These are phyloP conservation scores for Germaria angustata DNA, from an alignment of 2,888 invertebrate genomes.

Conservation along the genomic window DNA sequence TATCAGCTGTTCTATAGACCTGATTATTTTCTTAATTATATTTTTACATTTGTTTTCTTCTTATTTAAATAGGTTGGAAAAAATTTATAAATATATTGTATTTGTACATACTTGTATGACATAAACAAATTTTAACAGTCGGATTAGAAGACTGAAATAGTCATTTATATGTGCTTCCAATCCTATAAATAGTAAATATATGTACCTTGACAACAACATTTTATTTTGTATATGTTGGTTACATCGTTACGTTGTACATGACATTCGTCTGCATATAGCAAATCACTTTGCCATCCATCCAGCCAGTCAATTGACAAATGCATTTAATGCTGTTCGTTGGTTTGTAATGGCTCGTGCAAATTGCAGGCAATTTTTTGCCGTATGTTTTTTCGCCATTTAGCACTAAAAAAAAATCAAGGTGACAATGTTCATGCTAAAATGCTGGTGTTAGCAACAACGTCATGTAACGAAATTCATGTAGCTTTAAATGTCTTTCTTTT, in stretches of 20 bases:
- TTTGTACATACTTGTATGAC: too few relatives aligned
- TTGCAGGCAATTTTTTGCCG: constrained; percentile 29
- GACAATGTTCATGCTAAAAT: constrained; percentile 47
- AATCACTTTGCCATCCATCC: constrained; percentile 33
- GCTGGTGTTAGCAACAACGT: constrained; percentile 6
- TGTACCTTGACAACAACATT: background rate
- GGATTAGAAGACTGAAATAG: too few relatives aligned
- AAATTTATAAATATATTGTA: too few relatives aligned
- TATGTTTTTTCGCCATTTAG: background rate
- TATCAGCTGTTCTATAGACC: too few relatives aligned
- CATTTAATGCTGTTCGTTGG: constrained; percentile 18
- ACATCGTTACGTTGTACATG: constrained; percentile 17
- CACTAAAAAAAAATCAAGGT: constrained; percentile 43
- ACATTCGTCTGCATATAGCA: constrained; percentile 34
- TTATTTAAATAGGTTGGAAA: too few relatives aligned
- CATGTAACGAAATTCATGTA: constrained; percentile 8
- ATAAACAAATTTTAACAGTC: too few relatives aligned
- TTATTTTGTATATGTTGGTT: constrained; percentile 15
- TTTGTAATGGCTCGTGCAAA: constrained; percentile 57
- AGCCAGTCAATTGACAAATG: constrained; percentile 25
- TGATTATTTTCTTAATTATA: too few relatives aligned
- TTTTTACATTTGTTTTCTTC: too few relatives aligned
- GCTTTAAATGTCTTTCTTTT: constrained; percentile 25
- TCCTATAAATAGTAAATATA: too few relatives aligned
- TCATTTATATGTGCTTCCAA: too few relatives aligned